Evolutionary conservation across 2,888 invertebrate genomes (phyloP).

Genomic region (Catocala sponsa): DNA sequence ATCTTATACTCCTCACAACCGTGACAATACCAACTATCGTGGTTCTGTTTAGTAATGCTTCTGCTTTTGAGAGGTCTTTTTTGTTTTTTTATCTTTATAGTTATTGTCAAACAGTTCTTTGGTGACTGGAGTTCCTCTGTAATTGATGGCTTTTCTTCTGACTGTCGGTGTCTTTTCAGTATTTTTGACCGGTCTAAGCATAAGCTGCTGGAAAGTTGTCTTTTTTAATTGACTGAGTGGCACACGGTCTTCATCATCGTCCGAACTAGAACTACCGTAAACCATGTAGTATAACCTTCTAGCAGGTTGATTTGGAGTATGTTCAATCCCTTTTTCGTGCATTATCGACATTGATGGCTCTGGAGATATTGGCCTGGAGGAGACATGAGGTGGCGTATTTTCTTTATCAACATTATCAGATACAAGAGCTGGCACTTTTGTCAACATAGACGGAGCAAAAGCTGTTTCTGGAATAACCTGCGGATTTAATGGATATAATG

Average conservation of each 20-base stretch:
- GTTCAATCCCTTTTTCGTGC: too few relatives aligned
- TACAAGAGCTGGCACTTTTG: conserved; percentile 1
- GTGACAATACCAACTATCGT: conserved; percentile 26
- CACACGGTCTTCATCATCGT: conserved; percentile 7
- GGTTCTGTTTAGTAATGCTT: conserved; percentile 4
- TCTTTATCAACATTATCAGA: conserved; percentile 8
- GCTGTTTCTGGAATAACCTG: conserved; percentile 26
- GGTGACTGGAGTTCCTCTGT: conserved; percentile 16
- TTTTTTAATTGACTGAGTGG: conserved; percentile 7
- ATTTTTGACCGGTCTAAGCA: conserved; percentile 21
- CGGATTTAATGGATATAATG: conserved; percentile 22
- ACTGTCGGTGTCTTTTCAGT: conserved; percentile 10
- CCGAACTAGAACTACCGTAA: conserved; percentile 15
- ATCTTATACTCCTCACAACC: conserved; percentile 21
- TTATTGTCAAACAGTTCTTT: conserved; percentile 24
- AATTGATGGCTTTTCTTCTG: conserved; percentile 23
- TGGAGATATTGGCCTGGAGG: conserved; percentile 1
- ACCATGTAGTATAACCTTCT: conserved; percentile 6
- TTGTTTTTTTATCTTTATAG: conserved; percentile 13
- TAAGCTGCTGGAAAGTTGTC: conserved; percentile 6
- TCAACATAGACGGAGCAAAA: conserved; percentile 14
- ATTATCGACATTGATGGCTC: not conserved
- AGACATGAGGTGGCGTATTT: conserved; percentile 13
- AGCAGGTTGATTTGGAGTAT: too few relatives aligned
- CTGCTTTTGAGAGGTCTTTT: conserved; percentile 9